These are phyloP conservation scores for Phenacoccus solenopsis DNA, from an alignment of 1,140 invertebrate species.

Conservation along the genomic window DNA sequence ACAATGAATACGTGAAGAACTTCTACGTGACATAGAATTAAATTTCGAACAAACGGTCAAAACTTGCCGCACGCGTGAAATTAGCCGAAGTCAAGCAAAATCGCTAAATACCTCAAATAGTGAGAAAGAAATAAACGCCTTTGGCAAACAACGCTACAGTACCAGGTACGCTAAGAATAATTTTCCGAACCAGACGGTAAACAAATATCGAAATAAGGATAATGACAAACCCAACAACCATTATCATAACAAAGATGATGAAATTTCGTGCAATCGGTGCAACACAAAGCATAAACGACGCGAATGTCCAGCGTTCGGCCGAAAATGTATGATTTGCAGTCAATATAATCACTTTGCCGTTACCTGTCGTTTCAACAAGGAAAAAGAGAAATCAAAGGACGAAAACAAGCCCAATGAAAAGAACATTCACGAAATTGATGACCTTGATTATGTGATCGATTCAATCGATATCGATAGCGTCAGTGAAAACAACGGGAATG, in stretches of 20 bases:
- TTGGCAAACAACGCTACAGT: background rate
- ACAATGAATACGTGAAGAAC: background rate
- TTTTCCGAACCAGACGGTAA: background rate
- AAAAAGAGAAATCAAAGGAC: no score
- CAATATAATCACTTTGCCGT: no score
- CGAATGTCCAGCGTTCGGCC: no score
- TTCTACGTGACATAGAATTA: background rate
- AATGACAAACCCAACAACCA: no score
- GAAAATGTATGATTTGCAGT: no score
- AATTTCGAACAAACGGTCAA: background rate
- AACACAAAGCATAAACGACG: background rate
- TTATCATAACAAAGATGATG: background rate
- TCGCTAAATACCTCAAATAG: no score
- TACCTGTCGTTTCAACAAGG: no score
- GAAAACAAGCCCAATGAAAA: background rate
- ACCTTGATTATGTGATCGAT: constrained; percentile 9
- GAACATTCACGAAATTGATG: constrained; percentile 6
- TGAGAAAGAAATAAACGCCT: background rate
- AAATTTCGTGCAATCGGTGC: background rate
- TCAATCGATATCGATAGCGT: constrained; percentile 9
- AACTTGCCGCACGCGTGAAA: background rate
- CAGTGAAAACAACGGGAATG: background rate
- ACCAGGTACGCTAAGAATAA: no score
- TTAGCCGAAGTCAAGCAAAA: background rate
- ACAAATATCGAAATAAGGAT: background rate